These are phyloP conservation scores for Proctacanthus coquilletti DNA, from an alignment of 1,140 invertebrate species.

Conservation along the genomic window DNA sequence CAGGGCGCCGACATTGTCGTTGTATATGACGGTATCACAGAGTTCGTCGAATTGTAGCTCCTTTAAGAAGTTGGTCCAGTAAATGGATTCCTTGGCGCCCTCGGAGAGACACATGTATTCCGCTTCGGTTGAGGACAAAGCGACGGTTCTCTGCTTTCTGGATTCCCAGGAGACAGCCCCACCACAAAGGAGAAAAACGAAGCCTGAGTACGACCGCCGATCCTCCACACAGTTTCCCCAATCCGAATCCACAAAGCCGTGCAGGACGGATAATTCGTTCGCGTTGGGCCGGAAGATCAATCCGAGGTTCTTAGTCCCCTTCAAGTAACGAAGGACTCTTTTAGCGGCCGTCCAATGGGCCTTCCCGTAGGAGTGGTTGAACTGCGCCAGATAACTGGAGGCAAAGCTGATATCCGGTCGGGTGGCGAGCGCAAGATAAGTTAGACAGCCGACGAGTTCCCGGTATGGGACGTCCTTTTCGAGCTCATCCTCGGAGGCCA, in stretches of 20 bases:
- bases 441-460: slow-evolving; percentile 24
- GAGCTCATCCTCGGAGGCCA: not conserved
- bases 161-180: slow-evolving; percentile 20
- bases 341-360: slow-evolving; percentile 23
- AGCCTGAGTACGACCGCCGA: slow-evolving; percentile 20
- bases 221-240: slow-evolving; percentile 8
- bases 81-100: slow-evolving; percentile 26
- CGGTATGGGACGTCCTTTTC: slow-evolving; percentile 12
- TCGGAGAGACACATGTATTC: slow-evolving; percentile 29
- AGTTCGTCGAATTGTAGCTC: not conserved
- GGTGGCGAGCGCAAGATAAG: slow-evolving; percentile 21
- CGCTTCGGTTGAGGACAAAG: slow-evolving; percentile 27
- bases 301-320: slow-evolving; percentile 14
- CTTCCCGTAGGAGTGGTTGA: slow-evolving; percentile 10
- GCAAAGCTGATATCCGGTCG: slow-evolving; percentile 30
- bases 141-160: slow-evolving; percentile 20
- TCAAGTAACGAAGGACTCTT: slow-evolving; percentile 25
- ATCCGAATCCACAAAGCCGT: slow-evolving; percentile 14
- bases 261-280: slow-evolving; percentile 4
- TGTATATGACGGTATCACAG: slow-evolving; percentile 7
- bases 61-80: slow-evolving; percentile 14
- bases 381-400: slow-evolving; percentile 18
- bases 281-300: slow-evolving; percentile 4
- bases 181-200: slow-evolving; percentile 19
- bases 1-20: slow-evolving; percentile 28